A percentile compares a stretch with the other conserved stretches of the same genome.
These are phyloP conservation scores for Pomatostomus ruficeps DNA, from an alignment of 2,113 vertebrate genomes.

Conservation along the genomic window DNA sequence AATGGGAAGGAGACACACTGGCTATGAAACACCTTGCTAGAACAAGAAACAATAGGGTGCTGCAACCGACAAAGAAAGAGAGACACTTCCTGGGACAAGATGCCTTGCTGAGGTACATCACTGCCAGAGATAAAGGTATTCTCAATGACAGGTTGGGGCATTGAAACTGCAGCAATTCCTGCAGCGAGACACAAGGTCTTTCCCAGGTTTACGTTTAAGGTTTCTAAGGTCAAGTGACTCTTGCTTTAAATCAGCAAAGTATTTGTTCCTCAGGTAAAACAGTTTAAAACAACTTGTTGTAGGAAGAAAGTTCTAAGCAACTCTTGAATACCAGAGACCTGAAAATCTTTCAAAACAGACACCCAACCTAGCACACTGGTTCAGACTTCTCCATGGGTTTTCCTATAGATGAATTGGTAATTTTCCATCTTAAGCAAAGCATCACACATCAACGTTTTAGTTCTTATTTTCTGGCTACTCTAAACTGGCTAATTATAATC, in stretches of 20 bases:
- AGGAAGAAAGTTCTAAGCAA: neutral
- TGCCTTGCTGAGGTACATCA: neutral
- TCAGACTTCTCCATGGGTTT: neutral
- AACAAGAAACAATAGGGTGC: conserved; percentile 54
- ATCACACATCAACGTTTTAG: neutral
- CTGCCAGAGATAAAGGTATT: neutral
- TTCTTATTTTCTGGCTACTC: neutral
- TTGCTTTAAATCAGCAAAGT: neutral
- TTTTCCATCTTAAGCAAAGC: neutral
- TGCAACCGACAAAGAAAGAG: neutral
- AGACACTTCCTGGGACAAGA: conserved; percentile 42
- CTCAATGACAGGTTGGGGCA: neutral
- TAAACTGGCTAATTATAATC: neutral
- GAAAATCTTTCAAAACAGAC: neutral
- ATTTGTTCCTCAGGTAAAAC: neutral
- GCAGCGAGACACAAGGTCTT: neutral
- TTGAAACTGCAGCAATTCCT: neutral
- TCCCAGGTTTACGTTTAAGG: neutral
- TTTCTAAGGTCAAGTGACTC: neutral
- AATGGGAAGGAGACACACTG: conserved; percentile 50
- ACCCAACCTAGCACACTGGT: neutral
- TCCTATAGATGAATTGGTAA: neutral
- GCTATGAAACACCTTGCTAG: conserved; percentile 52
- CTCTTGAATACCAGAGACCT: neutral
- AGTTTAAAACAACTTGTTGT: neutral